Percentiles rank a stretch among this genome's conserved stretches.
These are phyloP conservation scores for Autographa pulchrina DNA, from an alignment of 2,888 invertebrate species.

Conservation along the genomic window DNA sequence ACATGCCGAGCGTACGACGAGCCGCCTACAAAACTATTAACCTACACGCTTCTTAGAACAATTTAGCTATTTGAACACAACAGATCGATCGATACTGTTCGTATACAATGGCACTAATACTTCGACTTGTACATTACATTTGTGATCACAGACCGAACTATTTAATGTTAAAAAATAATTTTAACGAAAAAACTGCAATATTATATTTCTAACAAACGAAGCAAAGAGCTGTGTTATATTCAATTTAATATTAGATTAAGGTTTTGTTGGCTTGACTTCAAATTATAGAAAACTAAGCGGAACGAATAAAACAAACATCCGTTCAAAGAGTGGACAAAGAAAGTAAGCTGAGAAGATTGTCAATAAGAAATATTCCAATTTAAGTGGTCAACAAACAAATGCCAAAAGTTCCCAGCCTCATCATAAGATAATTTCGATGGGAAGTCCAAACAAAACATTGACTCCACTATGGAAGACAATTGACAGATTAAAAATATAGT, in stretches of 20 bases:
- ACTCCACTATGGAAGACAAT: too few species aligned
- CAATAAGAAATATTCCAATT: neutral
- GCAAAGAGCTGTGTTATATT: neutral
- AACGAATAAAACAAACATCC: conserved; percentile 1
- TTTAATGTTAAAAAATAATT: conserved; percentile 18
- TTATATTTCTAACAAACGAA: neutral
- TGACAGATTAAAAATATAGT: neutral
- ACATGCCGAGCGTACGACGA: conserved; percentile 52
- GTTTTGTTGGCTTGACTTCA: neutral
- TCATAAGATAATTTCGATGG: neutral
- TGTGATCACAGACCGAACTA: conserved; percentile 41
- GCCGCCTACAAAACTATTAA: conserved; percentile 60
- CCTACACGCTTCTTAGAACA: conserved; percentile 61
- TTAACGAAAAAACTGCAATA: too few species aligned
- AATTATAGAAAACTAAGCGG: neutral
- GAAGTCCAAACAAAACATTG: neutral
- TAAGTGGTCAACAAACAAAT: conserved; percentile 3
- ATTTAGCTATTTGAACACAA: conserved; percentile 49
- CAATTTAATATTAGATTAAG: neutral
- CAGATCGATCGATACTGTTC: conserved; percentile 53
- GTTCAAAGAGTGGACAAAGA: conserved; percentile 1
- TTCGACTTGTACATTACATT: conserved; percentile 38
- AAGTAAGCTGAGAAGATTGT: conserved; percentile 1
- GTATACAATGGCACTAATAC: conserved; percentile 57
- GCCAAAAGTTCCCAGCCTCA: neutral